Base-by-base conservation (phyloP, 2,888 invertebrate genomes). In the Podotricha telesiphe region DNA sequence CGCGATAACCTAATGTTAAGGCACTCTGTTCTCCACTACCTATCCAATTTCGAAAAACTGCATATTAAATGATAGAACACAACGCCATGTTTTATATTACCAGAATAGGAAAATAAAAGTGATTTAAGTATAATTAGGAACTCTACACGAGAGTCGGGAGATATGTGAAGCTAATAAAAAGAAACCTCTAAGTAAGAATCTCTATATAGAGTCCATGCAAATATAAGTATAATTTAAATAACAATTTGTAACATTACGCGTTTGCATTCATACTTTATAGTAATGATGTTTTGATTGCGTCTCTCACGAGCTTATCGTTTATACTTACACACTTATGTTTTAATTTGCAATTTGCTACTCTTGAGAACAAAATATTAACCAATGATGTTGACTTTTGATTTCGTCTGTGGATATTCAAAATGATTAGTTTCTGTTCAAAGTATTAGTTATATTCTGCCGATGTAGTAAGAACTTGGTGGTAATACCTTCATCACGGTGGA, bases 221-320 rank as follows among this genome's bases (percentile, higher is more conserved):
- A 53, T 34, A 53, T 28, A 28, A 53, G 10, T 53, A 53, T n/a
- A 53, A 53, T 55, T 11, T 55, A 55, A 37, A 55, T 62, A 64
- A 53, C 51, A 51, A 51, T 53, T 53, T 51, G 42, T 47, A 64
- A 51, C 37, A 40, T 37, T 19, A 63, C 40, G 20, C 63, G 8
- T 51, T 40, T 51, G n/a, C 63, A 51, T 48, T 64, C 51, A 40
- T 40, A 37, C 15, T 55, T 51, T 53, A 28, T n/a, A 64, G 11
- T 64, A 64, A 64, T 64, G 51, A 22, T 40, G n/a, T 64, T 64
- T 64, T 64, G 64, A 64, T 64, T 64, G 10, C 48, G 48, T 48
- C 48, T 59, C 45, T 22, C 59, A 62, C 50, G 15, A 48, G 48
- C 50, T 37, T 50, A 62, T 50, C 47, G 34, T 62, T 62, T 62